phyloP scores from a whole-genome alignment of 2,888 invertebrate genomes.

The Pristionchus exspectatus region DNA sequence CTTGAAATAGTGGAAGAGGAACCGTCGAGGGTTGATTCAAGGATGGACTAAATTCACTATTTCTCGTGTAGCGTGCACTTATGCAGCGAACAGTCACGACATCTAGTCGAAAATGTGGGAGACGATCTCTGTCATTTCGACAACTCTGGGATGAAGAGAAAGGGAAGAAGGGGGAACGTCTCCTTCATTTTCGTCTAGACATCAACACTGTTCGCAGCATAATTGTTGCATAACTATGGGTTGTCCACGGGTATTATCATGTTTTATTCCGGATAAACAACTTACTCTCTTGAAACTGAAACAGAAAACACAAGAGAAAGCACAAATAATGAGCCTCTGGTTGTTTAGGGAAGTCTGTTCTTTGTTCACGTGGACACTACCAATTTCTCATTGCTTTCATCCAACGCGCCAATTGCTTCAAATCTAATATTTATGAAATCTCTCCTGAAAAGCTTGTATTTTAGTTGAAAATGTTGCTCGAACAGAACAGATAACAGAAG shows the following conservation, averaged over 20 bases:
- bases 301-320: background rate
- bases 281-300: background rate
- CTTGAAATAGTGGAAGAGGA: background rate
- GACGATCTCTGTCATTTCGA: too few species aligned
- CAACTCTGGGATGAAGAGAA: too few species aligned
- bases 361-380: background rate
- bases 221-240: background rate
- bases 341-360: background rate
- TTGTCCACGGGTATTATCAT: background rate
- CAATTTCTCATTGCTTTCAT: background rate
- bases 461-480: too few species aligned
- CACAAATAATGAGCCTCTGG: background rate
- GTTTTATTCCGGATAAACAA: slow-evolving; percentile 1
- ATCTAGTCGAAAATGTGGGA: too few species aligned
- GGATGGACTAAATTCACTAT: background rate
- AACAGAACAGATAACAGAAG: too few species aligned
- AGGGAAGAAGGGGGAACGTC: too few species aligned
- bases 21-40: background rate
- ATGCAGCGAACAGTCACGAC: too few species aligned
- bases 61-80: background rate
- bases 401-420: too few species aligned
- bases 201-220: background rate
- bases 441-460: too few species aligned
- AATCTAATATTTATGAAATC: too few species aligned
- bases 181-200: too few species aligned